Evolutionary conservation across 2,888 invertebrate species (phyloP).

Genomic region (Nebria salina): DNA sequence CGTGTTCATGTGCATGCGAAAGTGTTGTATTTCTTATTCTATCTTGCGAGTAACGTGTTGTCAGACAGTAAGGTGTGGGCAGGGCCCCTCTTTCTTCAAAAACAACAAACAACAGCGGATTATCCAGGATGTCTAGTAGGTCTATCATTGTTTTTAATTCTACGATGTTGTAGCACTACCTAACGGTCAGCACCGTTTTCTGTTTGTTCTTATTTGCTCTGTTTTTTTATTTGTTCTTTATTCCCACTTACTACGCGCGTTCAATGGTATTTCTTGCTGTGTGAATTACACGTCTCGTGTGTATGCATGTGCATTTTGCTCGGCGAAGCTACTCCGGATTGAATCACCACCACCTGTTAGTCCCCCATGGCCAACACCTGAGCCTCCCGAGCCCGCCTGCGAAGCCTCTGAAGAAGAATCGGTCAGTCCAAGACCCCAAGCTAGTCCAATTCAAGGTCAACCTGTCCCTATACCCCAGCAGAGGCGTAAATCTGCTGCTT

Average conservation of each 20-base stretch:
- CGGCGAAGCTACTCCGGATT: conserved; percentile 31
- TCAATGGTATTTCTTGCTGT: conserved; percentile 7
- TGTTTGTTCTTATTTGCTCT: conserved; percentile 34
- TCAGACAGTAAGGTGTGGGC: neutral
- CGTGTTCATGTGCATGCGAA: neutral
- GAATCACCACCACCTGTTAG: conserved; percentile 55
- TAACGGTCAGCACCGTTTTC: conserved; percentile 38
- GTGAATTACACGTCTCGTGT: conserved; percentile 17
- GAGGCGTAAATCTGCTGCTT: conserved; percentile 72
- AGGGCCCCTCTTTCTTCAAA: conserved; percentile 4
- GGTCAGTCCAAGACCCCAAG: conserved; percentile 47
- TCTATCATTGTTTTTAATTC: neutral
- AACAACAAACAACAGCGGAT: conserved; percentile 25
- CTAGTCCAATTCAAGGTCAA: conserved; percentile 40
- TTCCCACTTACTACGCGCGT: conserved; percentile 29
- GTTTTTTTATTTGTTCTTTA: conserved; percentile 36
- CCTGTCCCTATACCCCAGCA: conserved; percentile 57
- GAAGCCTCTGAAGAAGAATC: conserved; percentile 62
- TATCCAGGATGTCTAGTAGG: conserved; percentile 34
- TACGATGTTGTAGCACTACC: conserved; percentile 36
- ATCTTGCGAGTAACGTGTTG: neutral
- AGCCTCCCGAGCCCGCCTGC: conserved; percentile 58
- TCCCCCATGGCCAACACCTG: conserved; percentile 63
- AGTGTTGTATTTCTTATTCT: neutral
- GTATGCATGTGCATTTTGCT: conserved; percentile 57